Conservation (phyloP, 2,113 vertebrate genomes). For the Cromileptes altivelis region DNA sequence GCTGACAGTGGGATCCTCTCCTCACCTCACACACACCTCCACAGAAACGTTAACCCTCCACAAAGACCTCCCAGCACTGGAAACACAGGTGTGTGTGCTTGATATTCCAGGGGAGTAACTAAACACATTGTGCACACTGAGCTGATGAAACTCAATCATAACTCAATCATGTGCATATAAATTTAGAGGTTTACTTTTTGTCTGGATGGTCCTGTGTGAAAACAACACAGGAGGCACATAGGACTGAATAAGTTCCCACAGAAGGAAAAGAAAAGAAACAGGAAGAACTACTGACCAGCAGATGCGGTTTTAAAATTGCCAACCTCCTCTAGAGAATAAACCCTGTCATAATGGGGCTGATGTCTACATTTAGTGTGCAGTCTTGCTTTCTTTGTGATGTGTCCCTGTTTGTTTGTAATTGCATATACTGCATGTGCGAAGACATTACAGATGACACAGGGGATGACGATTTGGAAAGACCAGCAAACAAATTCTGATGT, state of each 20-base stretch:
- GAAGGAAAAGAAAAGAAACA: neutral
- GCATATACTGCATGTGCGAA: too few species aligned
- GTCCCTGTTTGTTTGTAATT: too few species aligned
- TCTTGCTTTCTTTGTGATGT: neutral
- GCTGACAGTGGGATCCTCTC: conserved; percentile 89
- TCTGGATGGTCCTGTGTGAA: neutral
- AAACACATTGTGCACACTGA: neutral
- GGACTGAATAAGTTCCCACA: neutral
- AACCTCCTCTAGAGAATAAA: neutral
- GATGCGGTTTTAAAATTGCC: neutral
- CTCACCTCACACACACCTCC: conserved; percentile 87
- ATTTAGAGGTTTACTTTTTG: neutral
- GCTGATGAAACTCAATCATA: neutral
- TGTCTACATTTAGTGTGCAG: neutral
- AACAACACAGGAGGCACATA: neutral
- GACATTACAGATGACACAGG: neutral
- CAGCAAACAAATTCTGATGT: neutral
- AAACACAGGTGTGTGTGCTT: conserved; percentile 72
- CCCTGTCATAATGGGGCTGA: neutral
- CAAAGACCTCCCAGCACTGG: conserved; percentile 90
- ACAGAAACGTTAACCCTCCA: conserved; percentile 89
- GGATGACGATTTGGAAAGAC: neutral
- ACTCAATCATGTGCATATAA: neutral
- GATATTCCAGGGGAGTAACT: neutral
- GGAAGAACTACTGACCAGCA: neutral